Base-by-base conservation (phyloP, 92 coral and sea anemone genomes). In the Pocillopora grandis region DNA sequence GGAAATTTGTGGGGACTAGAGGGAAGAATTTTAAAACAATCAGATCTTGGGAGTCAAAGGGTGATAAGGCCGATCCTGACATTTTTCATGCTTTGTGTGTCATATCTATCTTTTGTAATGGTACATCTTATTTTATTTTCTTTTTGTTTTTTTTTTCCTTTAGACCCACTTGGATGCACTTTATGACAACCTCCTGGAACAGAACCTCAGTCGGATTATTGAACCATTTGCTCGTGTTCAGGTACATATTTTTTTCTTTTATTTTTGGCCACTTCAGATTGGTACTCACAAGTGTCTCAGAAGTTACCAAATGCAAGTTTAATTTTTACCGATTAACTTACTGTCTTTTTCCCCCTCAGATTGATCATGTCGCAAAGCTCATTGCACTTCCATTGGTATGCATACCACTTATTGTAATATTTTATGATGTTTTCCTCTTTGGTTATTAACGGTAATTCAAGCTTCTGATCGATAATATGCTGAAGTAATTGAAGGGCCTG, bases 181-280 rank as follows among this genome's bases (percentile, higher is more conserved):
- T 68, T 95, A 95, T 87, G 96, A 94, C 81, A 94, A 95, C 80
- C 87, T 95, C 17, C 90, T 95, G 75, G 94, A 95, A 66, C 98
- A 95, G 64, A 95, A 95, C 63, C 90, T 95, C 27, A 89, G 95
- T 62, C 89, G 98, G 71, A 95, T 95, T 76, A 92, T 95, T 49
- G 98, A 95, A 74, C 98, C 98, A 12, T 95, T 93, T 79, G 90
- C 94, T 10, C 90, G 93, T 69, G 98, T 95, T 21, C 98, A 95
- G 94, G 98, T 95, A 78, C 14, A 87, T 12, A 18, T 1, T 12
- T 10, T 7, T 21, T 23, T 9, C 19, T 77, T 9, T 77, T 19
- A 17, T 77, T 36, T 37, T 2, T 0, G 14, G 21, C 18, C 31
- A 17, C 23, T 20, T 17, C n/a, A 4, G 23, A 19, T 13, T 20